Evolutionary conservation across 2,113 vertebrate species (phyloP), one percentile per base, ranked within the genome.

Genomic region (Puntigrus tetrazona): DNA sequence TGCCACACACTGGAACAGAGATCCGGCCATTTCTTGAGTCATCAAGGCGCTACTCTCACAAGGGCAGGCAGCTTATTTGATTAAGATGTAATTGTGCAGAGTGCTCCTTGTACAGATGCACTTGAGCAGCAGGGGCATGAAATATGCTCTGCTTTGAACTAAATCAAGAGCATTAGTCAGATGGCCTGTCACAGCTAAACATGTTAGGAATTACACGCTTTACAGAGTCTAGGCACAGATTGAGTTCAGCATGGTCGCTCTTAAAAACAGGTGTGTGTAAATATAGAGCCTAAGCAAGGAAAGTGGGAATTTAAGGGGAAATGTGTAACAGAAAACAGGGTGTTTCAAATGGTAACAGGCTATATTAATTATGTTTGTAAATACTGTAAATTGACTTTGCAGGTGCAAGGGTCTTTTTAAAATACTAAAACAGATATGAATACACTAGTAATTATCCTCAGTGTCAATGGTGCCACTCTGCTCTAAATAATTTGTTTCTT

Each of bases 21-120:
- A 78, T 84, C 86, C 83, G 76, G 86, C 65, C 78, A 77, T 63
- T 84, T 86, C n/a, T 81, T 81, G 36, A 86, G 78, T 86, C 84
- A 77, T 84, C 38, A n/a, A n/a, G n/a, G 79, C 22, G 38, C 85
- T 61, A 81, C 88, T 89, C 87, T 83, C 82, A 85, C 84, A 38
- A 83, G 77, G 31, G 72, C 87, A 77, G 70, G 77, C 78, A 77
- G 78, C 69, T 87, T 85, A 86, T 89, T 91, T 88, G 88, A 87
- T 89, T 89, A 72, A 82, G 67, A 88, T 77, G 78, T 89, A 91
- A 89, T 88, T 85, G 80, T 83, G 78, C 88, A 88, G 88, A 83
- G 78, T 82, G 31, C 47, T 61, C 41, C 67, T 86, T 81, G 65
- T 79, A 81, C 45, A 84, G 79, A 70, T 81, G 76, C 36, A 31